Evolutionary conservation across 1,140 invertebrate species (phyloP), one percentile per base, ranked within the genome.

Genomic region (Mya arenaria): DNA sequence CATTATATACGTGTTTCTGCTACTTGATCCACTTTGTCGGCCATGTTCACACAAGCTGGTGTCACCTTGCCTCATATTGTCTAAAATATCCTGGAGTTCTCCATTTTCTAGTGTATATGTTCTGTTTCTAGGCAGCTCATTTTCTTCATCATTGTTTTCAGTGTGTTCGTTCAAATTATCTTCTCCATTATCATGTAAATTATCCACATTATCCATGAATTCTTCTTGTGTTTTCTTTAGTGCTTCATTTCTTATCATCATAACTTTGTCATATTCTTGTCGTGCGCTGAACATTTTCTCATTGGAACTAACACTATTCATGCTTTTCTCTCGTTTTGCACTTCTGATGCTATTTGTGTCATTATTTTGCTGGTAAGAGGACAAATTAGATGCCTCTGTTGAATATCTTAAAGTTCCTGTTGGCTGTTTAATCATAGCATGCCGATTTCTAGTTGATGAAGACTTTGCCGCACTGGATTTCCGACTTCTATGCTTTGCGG

Each of bases 401-500:
- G 55, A 30, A 19, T 44, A 62, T 56, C 55, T 25, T 1, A 80
- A 23, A 1, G 19, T 71, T 23, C 48, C 55, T 8, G 62, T 71
- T 23, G 48, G 13, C 8, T 28, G 44, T 28, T 41, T 69, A 10
- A 36, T 28, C 25, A 36, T 28, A 17, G 48, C 32, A 3, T 34
- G 30, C n/a, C 39, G 30, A 39, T 28, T 80, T 58, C 37, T 32
- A 13, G n/a, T 34, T 0, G 28, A 25, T 28, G 30, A 34, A 17
- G 77, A 39, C 28, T 4, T 39, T 44, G 28, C 66, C 39, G 62
- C 75, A 52, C 75, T 78, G n/a, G 65, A 58, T 71, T 62, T 69
- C 30, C 30, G 66, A 60, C n/a, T 56, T 34, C 44, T 56, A 30
- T 80, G 65, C 58, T 41, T 71, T n/a, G 77, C 77, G 1, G 77